phyloP scores from a whole-genome alignment of 2,797 vertebrate species.

The Tapirus indicus region DNA sequence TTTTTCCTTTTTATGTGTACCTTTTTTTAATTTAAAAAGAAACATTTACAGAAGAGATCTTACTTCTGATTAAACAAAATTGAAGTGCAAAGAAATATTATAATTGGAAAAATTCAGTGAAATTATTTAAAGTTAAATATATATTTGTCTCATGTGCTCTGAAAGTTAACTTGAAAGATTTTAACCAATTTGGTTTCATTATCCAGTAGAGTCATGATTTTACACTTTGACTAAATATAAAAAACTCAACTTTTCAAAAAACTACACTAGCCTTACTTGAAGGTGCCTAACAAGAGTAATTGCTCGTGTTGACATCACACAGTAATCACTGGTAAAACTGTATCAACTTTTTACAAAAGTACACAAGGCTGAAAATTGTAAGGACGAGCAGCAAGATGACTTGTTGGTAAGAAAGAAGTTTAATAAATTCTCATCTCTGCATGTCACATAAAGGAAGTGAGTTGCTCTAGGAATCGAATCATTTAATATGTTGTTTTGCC shows the following conservation, averaged over 20 bases:
- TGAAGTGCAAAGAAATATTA: neutral
- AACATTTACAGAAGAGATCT: neutral
- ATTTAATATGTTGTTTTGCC: neutral
- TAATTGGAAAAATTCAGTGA: neutral
- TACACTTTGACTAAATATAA: neutral
- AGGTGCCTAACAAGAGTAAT: neutral
- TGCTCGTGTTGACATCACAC: neutral
- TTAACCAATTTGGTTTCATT: neutral
- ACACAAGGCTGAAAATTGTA: neutral
- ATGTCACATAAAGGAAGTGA: neutral
- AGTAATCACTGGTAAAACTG: neutral
- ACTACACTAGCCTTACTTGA: neutral
- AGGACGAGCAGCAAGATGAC: neutral
- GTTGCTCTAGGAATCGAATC: neutral
- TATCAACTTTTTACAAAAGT: neutral
- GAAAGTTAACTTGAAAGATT: neutral
- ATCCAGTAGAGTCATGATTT: neutral
- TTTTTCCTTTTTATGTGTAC: neutral
- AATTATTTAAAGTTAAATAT: neutral
- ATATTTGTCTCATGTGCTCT: neutral
- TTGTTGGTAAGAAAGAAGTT: neutral
- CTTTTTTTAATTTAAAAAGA: neutral
- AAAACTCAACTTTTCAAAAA: neutral
- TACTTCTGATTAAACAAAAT: neutral
- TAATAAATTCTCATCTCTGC: neutral